Conservation (phyloP, 2,888 invertebrate species). For the Ormia ochracea region DNA sequence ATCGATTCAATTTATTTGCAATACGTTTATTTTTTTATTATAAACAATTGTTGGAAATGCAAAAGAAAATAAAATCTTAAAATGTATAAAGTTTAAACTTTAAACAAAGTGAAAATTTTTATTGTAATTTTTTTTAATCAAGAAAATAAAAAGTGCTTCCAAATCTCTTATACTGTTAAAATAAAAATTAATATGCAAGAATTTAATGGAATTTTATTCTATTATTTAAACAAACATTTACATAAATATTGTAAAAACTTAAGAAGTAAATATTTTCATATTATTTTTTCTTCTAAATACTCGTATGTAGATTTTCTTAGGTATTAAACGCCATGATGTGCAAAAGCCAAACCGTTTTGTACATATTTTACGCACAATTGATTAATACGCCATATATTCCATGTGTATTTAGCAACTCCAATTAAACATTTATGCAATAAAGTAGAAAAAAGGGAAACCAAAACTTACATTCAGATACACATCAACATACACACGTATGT, state of each 20-base stretch:
- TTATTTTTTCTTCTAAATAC: too few relatives aligned
- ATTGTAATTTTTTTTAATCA: conserved; percentile 16
- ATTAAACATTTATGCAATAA: too few relatives aligned
- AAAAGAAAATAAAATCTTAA: conserved; percentile 61
- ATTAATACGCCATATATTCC: too few relatives aligned
- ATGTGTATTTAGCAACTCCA: too few relatives aligned
- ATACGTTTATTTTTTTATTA: conserved; percentile 16
- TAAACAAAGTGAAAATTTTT: conserved; percentile 10
- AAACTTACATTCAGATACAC: too few relatives aligned
- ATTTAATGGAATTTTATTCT: neutral
- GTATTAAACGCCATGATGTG: too few relatives aligned
- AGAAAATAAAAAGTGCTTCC: neutral
- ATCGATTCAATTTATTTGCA: conserved; percentile 27
- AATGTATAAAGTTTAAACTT: conserved; percentile 47
- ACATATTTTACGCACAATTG: too few relatives aligned
- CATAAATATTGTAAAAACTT: neutral
- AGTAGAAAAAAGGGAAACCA: too few relatives aligned
- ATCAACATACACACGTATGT: too few relatives aligned
- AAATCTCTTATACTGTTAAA: conserved; percentile 57
- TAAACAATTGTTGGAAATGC: conserved; percentile 53
- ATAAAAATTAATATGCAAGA: neutral
- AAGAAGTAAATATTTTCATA: neutral
- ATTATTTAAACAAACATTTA: neutral
- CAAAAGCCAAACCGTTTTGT: too few relatives aligned
- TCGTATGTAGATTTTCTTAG: too few relatives aligned